Evolutionary conservation across 92 coral and sea anemone species (phyloP).

Genomic region (Muricea muricata): DNA sequence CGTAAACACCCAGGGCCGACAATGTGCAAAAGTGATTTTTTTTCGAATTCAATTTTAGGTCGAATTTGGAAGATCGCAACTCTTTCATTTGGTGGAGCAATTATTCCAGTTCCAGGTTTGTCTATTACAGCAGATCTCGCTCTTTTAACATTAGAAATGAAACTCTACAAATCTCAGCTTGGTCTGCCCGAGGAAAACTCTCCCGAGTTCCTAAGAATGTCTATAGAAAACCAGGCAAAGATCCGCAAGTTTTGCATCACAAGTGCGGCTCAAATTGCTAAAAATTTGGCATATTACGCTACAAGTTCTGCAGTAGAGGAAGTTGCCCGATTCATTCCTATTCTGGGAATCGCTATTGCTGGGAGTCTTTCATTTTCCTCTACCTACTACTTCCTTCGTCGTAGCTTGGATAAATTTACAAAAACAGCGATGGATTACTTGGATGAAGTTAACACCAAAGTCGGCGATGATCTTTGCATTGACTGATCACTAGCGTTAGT

Average conservation of each 20-base stretch:
- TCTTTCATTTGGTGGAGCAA: slow-evolving; percentile 46
- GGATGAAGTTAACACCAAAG: not conserved
- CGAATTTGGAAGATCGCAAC: slow-evolving; percentile 57
- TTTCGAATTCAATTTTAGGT: too few species aligned
- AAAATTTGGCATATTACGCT: slow-evolving; percentile 27
- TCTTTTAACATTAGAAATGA: slow-evolving; percentile 36
- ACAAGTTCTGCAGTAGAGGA: slow-evolving; percentile 39
- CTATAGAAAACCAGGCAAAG: slow-evolving; percentile 9
- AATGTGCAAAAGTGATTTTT: too few species aligned
- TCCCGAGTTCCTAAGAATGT: slow-evolving; percentile 25
- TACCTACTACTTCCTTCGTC: slow-evolving; percentile 32
- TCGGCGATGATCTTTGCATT: slow-evolving; percentile 40
- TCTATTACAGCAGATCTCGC: slow-evolving; percentile 50
- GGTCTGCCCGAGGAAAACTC: slow-evolving; percentile 60
- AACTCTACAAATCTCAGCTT: too few species aligned
- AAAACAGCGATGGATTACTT: slow-evolving; percentile 38
- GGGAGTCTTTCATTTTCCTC: slow-evolving; percentile 45
- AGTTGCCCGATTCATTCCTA: slow-evolving; percentile 50
- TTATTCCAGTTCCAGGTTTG: slow-evolving; percentile 56
- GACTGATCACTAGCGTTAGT: too few species aligned
- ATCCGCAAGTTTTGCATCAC: slow-evolving; percentile 37
- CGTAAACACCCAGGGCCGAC: too few species aligned
- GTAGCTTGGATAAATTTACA: slow-evolving; percentile 38
- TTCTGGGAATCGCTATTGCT: slow-evolving; percentile 45
- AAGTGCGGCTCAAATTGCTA: slow-evolving; percentile 9